Conservation (phyloP, 2,113 vertebrate genomes). For the Callithrix jacchus region DNA sequence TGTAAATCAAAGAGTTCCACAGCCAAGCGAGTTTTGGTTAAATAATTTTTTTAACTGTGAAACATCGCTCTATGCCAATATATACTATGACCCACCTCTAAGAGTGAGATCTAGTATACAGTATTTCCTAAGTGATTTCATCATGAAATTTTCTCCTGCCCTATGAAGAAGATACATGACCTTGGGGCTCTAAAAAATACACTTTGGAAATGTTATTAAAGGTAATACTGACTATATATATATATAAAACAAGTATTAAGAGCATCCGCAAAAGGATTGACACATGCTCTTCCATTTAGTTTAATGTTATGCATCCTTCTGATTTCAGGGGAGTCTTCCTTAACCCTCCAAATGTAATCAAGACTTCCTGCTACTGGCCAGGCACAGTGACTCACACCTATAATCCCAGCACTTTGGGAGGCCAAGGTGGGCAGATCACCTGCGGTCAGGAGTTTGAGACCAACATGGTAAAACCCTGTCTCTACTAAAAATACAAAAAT, state of each 20-base stretch:
- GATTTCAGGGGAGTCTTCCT: background rate
- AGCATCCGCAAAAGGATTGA: background rate
- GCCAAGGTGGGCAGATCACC: too few relatives aligned
- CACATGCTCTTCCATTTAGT: background rate
- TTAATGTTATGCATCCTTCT: background rate
- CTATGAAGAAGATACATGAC: background rate
- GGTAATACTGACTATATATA: background rate
- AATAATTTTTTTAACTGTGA: background rate
- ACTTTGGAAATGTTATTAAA: background rate
- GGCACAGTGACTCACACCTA: too few relatives aligned
- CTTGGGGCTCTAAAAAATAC: background rate
- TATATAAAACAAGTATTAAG: background rate
- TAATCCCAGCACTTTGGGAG: too few relatives aligned
- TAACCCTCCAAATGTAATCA: background rate
- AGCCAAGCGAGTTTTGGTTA: background rate
- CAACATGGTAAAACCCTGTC: too few relatives aligned
- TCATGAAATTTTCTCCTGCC: background rate
- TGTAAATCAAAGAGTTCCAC: background rate
- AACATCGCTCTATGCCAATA: background rate
- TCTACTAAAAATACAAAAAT: too few relatives aligned
- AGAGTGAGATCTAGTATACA: background rate
- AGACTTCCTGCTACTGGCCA: background rate
- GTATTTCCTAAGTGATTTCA: conserved; percentile 26
- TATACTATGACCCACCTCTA: background rate
- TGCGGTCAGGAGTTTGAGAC: too few relatives aligned